phyloP scores from a whole-genome alignment of 2,888 invertebrate genomes.

The Sphaerophoria taeniata region DNA sequence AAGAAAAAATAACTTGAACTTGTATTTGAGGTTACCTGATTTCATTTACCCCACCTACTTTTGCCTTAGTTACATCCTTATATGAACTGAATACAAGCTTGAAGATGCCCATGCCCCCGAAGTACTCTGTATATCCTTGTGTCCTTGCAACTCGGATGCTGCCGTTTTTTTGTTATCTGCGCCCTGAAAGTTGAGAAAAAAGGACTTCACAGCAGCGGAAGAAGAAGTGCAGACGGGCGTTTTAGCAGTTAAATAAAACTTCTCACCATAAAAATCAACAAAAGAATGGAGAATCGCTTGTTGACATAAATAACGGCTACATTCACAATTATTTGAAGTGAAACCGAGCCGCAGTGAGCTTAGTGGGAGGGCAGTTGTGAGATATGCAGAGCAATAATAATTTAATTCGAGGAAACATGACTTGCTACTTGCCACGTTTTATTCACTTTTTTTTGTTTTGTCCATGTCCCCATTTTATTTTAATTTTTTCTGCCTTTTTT shows the following conservation, averaged over 20 bases:
- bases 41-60: background rate
- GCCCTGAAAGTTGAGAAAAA: background rate
- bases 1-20: slow-evolving; percentile 32
- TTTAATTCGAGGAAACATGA: slow-evolving; percentile 57
- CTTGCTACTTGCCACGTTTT: slow-evolving; percentile 19
- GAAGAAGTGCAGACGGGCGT: slow-evolving; percentile 5
- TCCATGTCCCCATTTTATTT: slow-evolving; percentile 19
- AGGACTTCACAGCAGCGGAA: slow-evolving; percentile 1
- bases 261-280: slow-evolving; percentile 35
- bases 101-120: too few species aligned
- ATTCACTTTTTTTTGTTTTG: slow-evolving; percentile 14
- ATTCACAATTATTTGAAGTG: slow-evolving; percentile 54
- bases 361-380: too few species aligned
- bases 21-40: slow-evolving; percentile 12
- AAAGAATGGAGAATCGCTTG: slow-evolving; percentile 51
- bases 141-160: background rate
- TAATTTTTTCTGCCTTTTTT: slow-evolving; percentile 2
- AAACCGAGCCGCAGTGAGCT: slow-evolving; percentile 13
- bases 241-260: slow-evolving; percentile 50
- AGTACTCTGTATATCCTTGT: background rate
- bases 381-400: slow-evolving; percentile 62
- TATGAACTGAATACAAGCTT: too few species aligned
- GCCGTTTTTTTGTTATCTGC: background rate
- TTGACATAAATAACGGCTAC: slow-evolving; percentile 66
- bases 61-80: background rate